Evolutionary conservation across 2,888 invertebrate species (phyloP), one percentile per base, ranked within the genome.

Genomic region (Microctonus aethiopoides): DNA sequence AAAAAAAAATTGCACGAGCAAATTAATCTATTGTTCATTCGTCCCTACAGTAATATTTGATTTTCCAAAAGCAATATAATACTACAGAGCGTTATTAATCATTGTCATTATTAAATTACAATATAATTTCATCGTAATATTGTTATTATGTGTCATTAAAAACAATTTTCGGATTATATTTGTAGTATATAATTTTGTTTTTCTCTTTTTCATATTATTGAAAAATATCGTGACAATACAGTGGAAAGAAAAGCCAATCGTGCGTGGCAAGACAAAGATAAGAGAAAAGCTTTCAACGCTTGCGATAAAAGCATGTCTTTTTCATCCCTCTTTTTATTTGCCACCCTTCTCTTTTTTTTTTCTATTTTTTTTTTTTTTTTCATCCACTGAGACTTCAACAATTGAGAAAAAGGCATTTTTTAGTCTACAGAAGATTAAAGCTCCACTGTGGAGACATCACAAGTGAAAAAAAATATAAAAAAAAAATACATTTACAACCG

Each of bases 351-450:
- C 64, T 51, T 63, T 56, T 63, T 41, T 24, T 68, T 63, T 57
- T 41, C n/a, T 16, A n/a, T 16, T 20, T 60, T 57, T 62, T 5
- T 29, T 29, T 29, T 29, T 29, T 29, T 29, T 60, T 32, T 34
- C 36, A 39, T 10, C 32, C 16, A 46, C 46, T 46, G 16, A 46
- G 46, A 46, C 46, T 46, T 16, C 9, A 46, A 46, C 46, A 46
- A 46, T 46, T 46, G 46, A 46, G 16, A 46, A 46, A n/a, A n/a
- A 46, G 16, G 46, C 46, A 59, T 36, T 34, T 59, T 59, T 59
- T 61, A 54, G 61, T 61, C 62, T 52, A 60, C 62, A 36, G 64
- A 69, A 69, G 69, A 69, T 69, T 69, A 69, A 69, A 69, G 69
- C 69, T 51, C 26, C 60, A 51, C 59, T 46, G 51, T 60, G 57